Conservation (phyloP, 2,888 invertebrate genomes). For the Drosophila lacicola region DNA sequence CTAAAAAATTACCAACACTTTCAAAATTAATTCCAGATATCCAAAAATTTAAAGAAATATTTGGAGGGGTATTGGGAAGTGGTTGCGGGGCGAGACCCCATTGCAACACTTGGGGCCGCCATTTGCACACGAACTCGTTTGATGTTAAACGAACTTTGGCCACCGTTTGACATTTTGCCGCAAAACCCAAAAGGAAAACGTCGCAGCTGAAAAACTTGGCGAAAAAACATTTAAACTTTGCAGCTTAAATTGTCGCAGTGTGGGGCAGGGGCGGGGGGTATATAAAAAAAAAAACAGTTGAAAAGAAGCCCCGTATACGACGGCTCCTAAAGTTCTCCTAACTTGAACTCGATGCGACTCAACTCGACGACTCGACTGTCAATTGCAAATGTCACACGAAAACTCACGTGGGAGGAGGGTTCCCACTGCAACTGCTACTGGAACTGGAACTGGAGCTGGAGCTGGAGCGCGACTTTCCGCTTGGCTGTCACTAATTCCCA, state of each 20-base stretch:
- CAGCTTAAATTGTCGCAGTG: constrained; percentile 76
- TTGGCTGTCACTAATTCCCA: constrained; percentile 76
- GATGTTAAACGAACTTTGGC: constrained; percentile 71
- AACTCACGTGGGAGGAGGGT: constrained; percentile 32
- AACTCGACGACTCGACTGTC: constrained; percentile 69
- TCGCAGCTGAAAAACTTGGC: constrained; percentile 53
- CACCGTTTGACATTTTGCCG: constrained; percentile 79
- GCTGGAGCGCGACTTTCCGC: constrained; percentile 64
- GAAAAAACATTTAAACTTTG: constrained; percentile 70
- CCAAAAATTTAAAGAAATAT: constrained; percentile 49
- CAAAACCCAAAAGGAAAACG: constrained; percentile 63
- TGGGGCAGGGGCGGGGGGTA: not conserved
- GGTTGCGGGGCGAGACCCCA: not conserved
- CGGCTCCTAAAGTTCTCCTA: constrained; percentile 39
- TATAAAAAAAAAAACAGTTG: constrained; percentile 19
- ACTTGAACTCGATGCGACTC: constrained; percentile 57
- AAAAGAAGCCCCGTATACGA: constrained; percentile 55
- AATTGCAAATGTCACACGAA: constrained; percentile 77
- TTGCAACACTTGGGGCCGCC: constrained; percentile 56
- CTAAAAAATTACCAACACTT: constrained; percentile 30
- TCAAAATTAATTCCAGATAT: constrained; percentile 58
- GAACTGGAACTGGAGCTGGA: constrained; percentile 15
- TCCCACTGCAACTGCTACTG: constrained; percentile 23
- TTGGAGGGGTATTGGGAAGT: constrained; percentile 3
- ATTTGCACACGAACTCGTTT: constrained; percentile 70